Evolutionary conservation across 2,113 vertebrate species (phyloP).

Genomic region (Cavia porcellus): DNA sequence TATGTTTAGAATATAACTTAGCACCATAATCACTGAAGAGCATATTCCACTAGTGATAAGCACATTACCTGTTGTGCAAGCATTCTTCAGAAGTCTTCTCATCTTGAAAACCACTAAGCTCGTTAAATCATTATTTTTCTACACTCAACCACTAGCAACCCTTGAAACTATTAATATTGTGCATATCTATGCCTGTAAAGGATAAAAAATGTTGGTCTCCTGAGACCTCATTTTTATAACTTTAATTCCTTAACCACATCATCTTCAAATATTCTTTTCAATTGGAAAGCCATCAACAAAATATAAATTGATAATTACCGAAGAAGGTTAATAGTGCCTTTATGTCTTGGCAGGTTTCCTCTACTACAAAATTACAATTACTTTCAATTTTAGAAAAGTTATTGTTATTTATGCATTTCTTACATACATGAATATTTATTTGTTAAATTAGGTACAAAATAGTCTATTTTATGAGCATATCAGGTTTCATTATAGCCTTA

Average conservation of each 20-base stretch:
- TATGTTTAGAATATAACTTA: not conserved
- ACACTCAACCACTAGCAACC: not conserved
- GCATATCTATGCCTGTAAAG: not conserved
- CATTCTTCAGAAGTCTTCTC: not conserved
- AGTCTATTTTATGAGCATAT: not conserved
- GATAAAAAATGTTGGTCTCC: not conserved
- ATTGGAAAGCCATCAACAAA: not conserved
- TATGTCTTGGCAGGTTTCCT: not conserved
- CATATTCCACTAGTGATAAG: not conserved
- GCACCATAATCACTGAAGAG: not conserved
- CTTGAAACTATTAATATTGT: not conserved
- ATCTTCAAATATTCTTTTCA: not conserved
- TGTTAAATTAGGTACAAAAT: not conserved
- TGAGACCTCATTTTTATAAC: not conserved
- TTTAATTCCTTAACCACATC: not conserved
- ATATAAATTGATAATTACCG: not conserved
- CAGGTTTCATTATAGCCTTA: not conserved
- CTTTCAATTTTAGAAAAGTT: not conserved
- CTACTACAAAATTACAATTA: not conserved
- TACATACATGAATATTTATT: not conserved
- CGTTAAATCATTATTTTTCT: not conserved
- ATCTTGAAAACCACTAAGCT: not conserved
- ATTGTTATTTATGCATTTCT: not conserved
- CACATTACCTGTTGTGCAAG: fast-evolving
- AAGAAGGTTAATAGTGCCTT: not conserved